These are phyloP conservation scores for Dinomys branickii DNA, from an alignment of 2,113 vertebrate species.

Conservation along the genomic window DNA sequence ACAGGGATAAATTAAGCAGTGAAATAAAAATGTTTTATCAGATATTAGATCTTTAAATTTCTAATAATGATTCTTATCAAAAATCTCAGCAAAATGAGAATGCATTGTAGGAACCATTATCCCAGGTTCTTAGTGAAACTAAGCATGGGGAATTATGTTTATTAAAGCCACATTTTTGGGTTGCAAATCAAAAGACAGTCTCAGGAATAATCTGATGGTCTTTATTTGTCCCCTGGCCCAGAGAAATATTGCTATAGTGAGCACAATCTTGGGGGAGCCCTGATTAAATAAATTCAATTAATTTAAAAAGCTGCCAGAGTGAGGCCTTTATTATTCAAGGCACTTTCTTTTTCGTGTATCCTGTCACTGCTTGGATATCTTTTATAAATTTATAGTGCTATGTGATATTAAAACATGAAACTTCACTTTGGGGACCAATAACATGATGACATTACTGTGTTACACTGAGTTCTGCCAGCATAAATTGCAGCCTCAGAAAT, in stretches of 20 bases:
- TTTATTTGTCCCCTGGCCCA: not conserved
- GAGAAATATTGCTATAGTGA: not conserved
- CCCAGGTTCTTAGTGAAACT: not conserved
- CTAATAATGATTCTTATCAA: not conserved
- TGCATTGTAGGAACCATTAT: not conserved
- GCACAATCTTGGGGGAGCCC: not conserved
- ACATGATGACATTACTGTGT: not conserved
- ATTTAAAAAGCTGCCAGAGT: conserved; percentile 36
- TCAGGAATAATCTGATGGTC: not conserved
- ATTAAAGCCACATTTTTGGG: not conserved
- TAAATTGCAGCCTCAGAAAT: not conserved
- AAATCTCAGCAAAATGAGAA: conserved; percentile 10
- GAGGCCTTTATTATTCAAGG: not conserved
- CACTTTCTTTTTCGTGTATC: conserved; percentile 32
- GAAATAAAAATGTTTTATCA: not conserved
- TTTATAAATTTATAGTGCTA: not conserved
- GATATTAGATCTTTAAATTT: not conserved
- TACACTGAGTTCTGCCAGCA: not conserved
- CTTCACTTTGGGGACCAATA: not conserved
- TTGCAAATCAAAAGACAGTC: not conserved
- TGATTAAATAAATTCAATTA: conserved; percentile 53
- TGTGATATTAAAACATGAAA: conserved; percentile 5
- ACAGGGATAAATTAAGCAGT: not conserved
- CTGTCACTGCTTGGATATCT: not conserved
- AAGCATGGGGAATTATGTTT: not conserved